Evolutionary conservation across 1,140 invertebrate species (phyloP), one percentile per base, ranked within the genome.

Genomic region (Stenopsyche tienmushanensis): DNA sequence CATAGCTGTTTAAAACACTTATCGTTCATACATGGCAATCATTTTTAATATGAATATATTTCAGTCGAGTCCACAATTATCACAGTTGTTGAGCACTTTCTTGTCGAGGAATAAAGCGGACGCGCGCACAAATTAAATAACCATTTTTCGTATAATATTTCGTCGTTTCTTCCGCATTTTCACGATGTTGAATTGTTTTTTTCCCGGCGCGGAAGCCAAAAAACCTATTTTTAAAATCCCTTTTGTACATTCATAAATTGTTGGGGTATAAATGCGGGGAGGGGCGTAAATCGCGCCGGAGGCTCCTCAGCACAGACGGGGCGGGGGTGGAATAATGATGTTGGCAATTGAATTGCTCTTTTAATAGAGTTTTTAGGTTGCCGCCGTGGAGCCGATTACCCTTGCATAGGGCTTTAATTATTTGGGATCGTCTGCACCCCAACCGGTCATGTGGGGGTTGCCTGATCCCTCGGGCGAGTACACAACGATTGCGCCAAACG

Each of bases 341-440:
- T 50, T 29, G 62, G 24, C 66, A 60, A 68, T 68, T 58, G 44
- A 68, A 68, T 68, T 54, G 62, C 66, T 58, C 47, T 64, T 68
- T 64, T 68, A 64, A 64, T 60, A 59, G 62, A 64, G 44, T 68
- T 68, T 68, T 62, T 55, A 67, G 60, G 15, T 9, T 26, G 57
- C 55, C 52, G 26, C 47, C 47, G 54, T 58, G 20, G 47, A 64
- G 58, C 55, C 64, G 64, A 66, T 66, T 66, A 66, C 44, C 64
- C 45, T 53, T 41, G 57, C 64, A 59, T n/a, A 49, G 41, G 45
- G 62, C 39, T 68, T 67, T 53, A 60, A 64, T 67, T 67, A 59
- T 64, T 59, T 26, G 20, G 60, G 45, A 25, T 41, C 41, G 20
- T 20, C 24, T 60, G 63, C 23, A 13, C 15, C 42, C 25, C 25